A percentile compares a stretch with the other conserved stretches of the same genome.
Conservation (phyloP, 64 coral and sea anemone genomes). For the Astreopora myriophthalma region DNA sequence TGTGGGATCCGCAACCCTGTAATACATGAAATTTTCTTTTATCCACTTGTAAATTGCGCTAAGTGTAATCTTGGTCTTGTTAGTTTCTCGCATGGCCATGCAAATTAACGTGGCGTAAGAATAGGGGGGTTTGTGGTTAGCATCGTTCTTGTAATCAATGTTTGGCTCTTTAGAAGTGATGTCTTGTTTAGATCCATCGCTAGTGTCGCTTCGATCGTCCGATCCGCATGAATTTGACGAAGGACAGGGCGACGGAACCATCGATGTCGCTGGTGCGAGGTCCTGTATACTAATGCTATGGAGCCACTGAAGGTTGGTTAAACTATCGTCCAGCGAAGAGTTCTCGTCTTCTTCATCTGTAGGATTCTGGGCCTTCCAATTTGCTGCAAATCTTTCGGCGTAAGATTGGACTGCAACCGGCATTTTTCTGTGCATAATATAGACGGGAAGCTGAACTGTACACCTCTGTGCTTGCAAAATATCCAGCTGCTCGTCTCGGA, state of each 20-base stretch:
- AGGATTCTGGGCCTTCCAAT: slow-evolving; percentile 94
- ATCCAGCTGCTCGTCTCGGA: slow-evolving; percentile 34
- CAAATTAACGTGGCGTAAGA: slow-evolving; percentile 97
- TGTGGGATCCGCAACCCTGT: slow-evolving; percentile 91
- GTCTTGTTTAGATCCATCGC: slow-evolving; percentile 47
- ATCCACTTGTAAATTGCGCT: slow-evolving; percentile 99
- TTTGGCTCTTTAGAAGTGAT: slow-evolving; percentile 74
- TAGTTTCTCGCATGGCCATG: slow-evolving; percentile 99
- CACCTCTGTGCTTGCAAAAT: neutral
- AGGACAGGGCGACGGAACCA: slow-evolving; percentile 42
- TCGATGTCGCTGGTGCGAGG: slow-evolving; percentile 66
- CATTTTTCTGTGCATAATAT: slow-evolving; percentile 88
- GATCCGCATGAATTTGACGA: slow-evolving; percentile 65
- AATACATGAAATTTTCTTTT: slow-evolving; percentile 97
- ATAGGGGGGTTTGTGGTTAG: slow-evolving; percentile 90
- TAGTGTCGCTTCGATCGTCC: slow-evolving; percentile 77
- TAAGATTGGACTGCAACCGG: slow-evolving; percentile 85
- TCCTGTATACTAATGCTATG: slow-evolving; percentile 93
- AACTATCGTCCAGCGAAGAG: slow-evolving; percentile 86
- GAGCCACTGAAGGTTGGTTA: slow-evolving; percentile 98
- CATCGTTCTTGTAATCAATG: slow-evolving; percentile 94
- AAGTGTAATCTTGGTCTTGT: slow-evolving; percentile 93
- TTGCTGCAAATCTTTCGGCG: slow-evolving; percentile 97
- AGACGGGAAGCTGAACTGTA: neutral
- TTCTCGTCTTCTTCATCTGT: slow-evolving; percentile 75